These are phyloP conservation scores for Rhadina sibilatrix DNA, from an alignment of 2,113 vertebrate species.

Conservation along the genomic window DNA sequence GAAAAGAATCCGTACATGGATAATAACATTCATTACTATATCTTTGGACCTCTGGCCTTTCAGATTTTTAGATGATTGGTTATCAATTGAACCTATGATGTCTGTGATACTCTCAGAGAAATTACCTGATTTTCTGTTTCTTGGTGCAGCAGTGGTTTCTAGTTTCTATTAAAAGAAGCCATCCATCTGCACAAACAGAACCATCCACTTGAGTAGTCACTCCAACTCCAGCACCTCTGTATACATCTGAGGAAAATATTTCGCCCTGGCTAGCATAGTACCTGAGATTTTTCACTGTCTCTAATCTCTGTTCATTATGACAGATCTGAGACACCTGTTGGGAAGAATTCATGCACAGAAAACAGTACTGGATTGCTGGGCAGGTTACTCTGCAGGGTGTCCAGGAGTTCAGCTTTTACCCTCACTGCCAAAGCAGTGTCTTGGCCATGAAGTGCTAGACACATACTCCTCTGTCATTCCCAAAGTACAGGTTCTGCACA, in stretches of 20 bases:
- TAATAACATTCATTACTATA: neutral
- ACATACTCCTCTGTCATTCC: neutral
- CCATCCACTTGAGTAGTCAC: neutral
- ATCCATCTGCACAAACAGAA: neutral
- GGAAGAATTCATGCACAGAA: neutral
- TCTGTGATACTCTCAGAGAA: neutral
- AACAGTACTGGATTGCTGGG: neutral
- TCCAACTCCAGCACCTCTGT: neutral
- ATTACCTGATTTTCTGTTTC: neutral
- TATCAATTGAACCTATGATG: neutral
- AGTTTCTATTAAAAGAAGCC: neutral
- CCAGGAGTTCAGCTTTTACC: neutral
- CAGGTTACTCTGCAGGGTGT: neutral
- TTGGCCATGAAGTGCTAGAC: neutral
- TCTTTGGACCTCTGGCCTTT: neutral
- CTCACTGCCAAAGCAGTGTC: neutral
- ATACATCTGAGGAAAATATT: neutral
- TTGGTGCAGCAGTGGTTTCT: neutral
- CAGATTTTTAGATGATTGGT: neutral
- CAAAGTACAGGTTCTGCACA: neutral
- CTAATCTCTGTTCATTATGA: neutral
- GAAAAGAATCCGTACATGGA: fast-evolving
- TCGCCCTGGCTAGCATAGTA: neutral
- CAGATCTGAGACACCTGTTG: neutral
- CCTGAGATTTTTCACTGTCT: neutral